Conservation (phyloP, 1,140 invertebrate genomes). For the Scylla paramamosain region DNA sequence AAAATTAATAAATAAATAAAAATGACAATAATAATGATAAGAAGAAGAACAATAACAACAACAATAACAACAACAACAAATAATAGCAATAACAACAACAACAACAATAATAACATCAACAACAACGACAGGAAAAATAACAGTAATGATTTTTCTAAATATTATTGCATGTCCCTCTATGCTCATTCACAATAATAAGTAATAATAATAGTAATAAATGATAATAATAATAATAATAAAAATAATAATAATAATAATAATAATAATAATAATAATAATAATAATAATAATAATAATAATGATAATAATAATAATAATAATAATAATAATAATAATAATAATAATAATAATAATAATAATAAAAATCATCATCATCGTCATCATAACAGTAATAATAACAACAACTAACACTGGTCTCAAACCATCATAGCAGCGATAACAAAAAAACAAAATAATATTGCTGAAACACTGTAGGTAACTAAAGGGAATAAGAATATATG, state of each 20-base stretch:
- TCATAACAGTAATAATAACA: not conserved
- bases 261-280: conserved; percentile 11
- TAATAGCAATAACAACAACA: too few species aligned
- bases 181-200: too few species aligned
- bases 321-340: conserved; percentile 11
- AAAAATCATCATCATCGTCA: not conserved
- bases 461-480: not conserved
- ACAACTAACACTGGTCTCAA: not conserved
- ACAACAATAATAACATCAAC: too few species aligned
- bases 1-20: too few species aligned
- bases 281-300: conserved; percentile 26
- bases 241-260: conserved; percentile 19
- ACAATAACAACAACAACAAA: too few species aligned
- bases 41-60: too few species aligned
- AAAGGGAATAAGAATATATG: not conserved
- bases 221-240: conserved; percentile 3
- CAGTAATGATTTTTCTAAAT: too few species aligned
- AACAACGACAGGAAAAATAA: too few species aligned
- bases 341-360: conserved; percentile 26
- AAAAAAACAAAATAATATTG: not conserved
- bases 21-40: too few species aligned
- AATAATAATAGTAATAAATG: too few species aligned
- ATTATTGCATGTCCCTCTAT: too few species aligned
- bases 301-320: conserved; percentile 1
- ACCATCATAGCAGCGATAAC: not conserved